These are phyloP conservation scores for Synergus itoensis DNA, from an alignment of 2,888 invertebrate species.

Conservation along the genomic window DNA sequence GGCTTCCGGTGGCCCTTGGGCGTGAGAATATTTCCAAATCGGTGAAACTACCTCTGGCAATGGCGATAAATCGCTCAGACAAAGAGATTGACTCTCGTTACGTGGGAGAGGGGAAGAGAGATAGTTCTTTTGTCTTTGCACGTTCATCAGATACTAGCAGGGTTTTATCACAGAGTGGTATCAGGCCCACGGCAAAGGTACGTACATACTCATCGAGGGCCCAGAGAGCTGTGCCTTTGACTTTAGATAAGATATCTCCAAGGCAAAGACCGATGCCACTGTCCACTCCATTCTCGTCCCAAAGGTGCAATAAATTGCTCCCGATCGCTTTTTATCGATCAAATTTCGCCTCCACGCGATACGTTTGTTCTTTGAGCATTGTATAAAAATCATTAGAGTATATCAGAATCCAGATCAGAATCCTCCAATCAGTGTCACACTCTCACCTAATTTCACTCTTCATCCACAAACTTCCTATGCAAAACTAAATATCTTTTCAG, in stretches of 20 bases:
- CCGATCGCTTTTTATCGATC: constrained; percentile 75
- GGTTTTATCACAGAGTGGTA: constrained; percentile 71
- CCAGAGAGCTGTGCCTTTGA: constrained; percentile 63
- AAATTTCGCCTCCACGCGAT: constrained; percentile 56
- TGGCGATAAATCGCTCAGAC: constrained; percentile 44
- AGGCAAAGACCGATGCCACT: constrained; percentile 72
- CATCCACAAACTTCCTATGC: background rate
- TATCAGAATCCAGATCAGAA: constrained; percentile 3
- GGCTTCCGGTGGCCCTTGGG: background rate
- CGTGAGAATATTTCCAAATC: constrained; percentile 43
- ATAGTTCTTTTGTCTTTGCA: constrained; percentile 72
- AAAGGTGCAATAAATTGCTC: constrained; percentile 76
- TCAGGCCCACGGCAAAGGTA: constrained; percentile 70
- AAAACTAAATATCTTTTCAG: background rate
- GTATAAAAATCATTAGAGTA: constrained; percentile 50
- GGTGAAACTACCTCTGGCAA: constrained; percentile 17
- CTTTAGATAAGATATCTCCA: constrained; percentile 74
- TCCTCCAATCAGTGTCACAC: background rate
- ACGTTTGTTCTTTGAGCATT: constrained; percentile 48
- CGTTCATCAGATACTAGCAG: constrained; percentile 72
- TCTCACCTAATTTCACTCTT: constrained; percentile 1
- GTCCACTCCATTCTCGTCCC: constrained; percentile 69
- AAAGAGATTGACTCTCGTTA: constrained; percentile 69
- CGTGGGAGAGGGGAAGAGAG: constrained; percentile 55
- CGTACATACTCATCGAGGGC: constrained; percentile 65